Evolutionary conservation across 2,797 vertebrate genomes (phyloP), one percentile per base, ranked within the genome.

Genomic region (Phoebastria nigripes): DNA sequence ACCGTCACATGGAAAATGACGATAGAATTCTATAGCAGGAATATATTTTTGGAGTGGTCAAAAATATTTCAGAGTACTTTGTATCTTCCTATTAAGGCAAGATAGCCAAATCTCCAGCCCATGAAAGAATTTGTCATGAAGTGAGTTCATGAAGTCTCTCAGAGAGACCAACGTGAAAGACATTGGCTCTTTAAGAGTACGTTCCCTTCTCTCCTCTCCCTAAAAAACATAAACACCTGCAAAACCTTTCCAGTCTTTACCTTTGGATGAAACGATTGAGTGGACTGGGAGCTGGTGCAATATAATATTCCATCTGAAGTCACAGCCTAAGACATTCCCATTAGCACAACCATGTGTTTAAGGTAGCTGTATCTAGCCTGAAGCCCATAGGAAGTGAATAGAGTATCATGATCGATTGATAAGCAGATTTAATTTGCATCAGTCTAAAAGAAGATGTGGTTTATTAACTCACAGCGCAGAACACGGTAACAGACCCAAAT

Each of bases 71-170:
- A 1, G 51, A 31, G 66, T 76, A 47, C 29, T 93, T 84, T 51
- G 39, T 92, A 77, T 71, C 81, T 90, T 97, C 89, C 85, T 94
- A 69, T 90, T 92, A 94, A 90, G 93, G 95, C 61, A 82, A 89
- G 41, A 46, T 7, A 65, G 42, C 31, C 3, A 2, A 58, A 93
- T 25, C 31, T 55, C 39, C 58, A 90, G 65, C 11, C 46, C n/a
- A 15, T 20, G 25, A 52, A 93, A 55, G 58, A 82, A 84, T 76
- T 59, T 79, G n/a, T 81, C 66, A 14, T 28, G 19, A 92, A 89
- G 56, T 31, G 42, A 83, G 46, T 25, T 71, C 21, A 20, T 28
- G 19, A 87, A 79, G 17, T 37, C 42, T 78, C 41, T 58, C 37
- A 37, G 66, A 41, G 37, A 73, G 54, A 52, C 29, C 63, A 42